Evolutionary conservation across 2,888 invertebrate species (phyloP), one percentile per base, ranked within the genome.

Genomic region (Cephus sareptanus): DNA sequence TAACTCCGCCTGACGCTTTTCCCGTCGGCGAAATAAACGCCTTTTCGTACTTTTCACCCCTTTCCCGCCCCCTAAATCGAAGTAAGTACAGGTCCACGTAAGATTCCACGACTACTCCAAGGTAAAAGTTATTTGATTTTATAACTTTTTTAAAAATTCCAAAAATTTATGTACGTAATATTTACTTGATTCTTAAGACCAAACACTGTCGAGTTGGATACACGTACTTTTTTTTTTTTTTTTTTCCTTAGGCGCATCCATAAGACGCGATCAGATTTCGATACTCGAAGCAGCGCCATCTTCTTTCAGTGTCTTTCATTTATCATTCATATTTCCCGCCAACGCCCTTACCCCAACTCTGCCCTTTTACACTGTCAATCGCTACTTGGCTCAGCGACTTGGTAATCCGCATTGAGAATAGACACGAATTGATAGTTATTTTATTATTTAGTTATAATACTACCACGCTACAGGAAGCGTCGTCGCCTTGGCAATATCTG

Each of bases 391-490:
- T 56, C 40, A 6, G 40, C 40, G 15, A 40, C 15, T 23, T 15
- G 40, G 4, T 23, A 6, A 23, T 9, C 9, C 23, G 15, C 23
- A 56, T 9, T 71, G 31, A 71, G 12, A 15, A 31, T 34, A 35
- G 37, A 76, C 6, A 30, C 73, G 76, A 73, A 73, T 33, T 73
- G 76, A 73, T 76, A 73, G 30, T 35, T 33, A 76, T n/a, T n/a
- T n/a, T n/a, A n/a, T n/a, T n/a, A n/a, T n/a, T n/a, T n/a, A n/a
- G n/a, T n/a, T n/a, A n/a, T n/a, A n/a, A n/a, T n/a, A n/a, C 40
- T 23, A 23, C 23, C 15, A 6, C 23, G 56, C 9, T 56, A 56
- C 23, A 56, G 56, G 15, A 40, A 40, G 56, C 9, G 2, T 56
- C 23, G 56, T 56, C 56, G 56, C 23, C 9, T 56, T 23, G 23